Percentiles rank a stretch among this genome's conserved stretches.
phyloP scores from a whole-genome alignment of 2,888 invertebrate species.

The Tetragonula carbonaria region DNA sequence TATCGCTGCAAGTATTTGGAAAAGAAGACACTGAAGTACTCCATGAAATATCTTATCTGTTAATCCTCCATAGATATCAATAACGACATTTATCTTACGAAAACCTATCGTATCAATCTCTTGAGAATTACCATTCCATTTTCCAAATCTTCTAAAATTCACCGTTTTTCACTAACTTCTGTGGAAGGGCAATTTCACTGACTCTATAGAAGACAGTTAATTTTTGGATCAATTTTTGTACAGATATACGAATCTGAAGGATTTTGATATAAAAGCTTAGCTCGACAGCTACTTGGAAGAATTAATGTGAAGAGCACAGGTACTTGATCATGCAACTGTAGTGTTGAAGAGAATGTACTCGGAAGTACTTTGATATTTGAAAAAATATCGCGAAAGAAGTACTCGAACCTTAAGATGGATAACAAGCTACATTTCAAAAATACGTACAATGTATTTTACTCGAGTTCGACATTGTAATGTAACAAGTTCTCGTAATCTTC shows the following conservation, averaged over 20 bases:
- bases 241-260: background rate
- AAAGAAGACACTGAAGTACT: background rate
- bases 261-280: background rate
- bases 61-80: background rate
- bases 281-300: background rate
- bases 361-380: slow-evolving; percentile 4
- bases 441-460: background rate
- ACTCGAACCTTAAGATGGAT: background rate
- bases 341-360: background rate
- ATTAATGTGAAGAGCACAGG: no score
- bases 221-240: background rate
- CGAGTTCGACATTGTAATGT: background rate
- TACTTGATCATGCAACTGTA: background rate
- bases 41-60: background rate
- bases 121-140: background rate
- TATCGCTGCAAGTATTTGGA: background rate
- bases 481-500: background rate
- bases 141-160: background rate
- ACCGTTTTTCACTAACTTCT: background rate
- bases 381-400: background rate
- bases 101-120: background rate
- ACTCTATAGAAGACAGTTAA: background rate
- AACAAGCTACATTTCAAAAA: background rate
- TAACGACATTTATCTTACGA: background rate
- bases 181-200: background rate